Percentiles rank a stretch among this genome's conserved stretches.
Evolutionary conservation across 2,113 vertebrate genomes (phyloP).

Genomic region (Engraulis encrasicolus): DNA sequence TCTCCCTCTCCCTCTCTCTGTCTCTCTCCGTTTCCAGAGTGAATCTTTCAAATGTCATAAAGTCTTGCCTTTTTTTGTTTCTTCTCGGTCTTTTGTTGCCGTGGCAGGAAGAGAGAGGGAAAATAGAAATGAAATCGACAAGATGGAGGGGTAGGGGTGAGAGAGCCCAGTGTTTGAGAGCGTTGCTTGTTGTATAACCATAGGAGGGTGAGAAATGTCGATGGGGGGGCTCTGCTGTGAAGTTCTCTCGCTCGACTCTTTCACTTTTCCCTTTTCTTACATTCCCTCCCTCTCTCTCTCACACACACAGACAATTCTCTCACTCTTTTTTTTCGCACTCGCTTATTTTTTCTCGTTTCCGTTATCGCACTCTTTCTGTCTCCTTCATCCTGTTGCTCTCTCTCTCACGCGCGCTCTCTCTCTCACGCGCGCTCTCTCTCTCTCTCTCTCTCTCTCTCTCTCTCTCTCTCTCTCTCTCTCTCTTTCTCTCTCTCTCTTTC

Average conservation of each 20-base stretch:
- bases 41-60: not conserved
- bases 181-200: conserved; percentile 2
- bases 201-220: conserved; percentile 25
- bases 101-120: not conserved
- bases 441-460: not conserved
- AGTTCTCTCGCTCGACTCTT: conserved; percentile 28
- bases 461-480: not conserved
- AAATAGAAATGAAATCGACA: not conserved
- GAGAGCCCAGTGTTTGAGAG: not conserved
- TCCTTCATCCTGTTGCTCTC: not conserved
- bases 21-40: too few species aligned
- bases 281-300: not conserved
- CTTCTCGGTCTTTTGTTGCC: not conserved
- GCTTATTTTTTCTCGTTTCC: not conserved
- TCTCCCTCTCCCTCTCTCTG: not conserved
- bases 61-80: not conserved
- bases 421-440: not conserved
- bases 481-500: not conserved
- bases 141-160: not conserved
- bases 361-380: not conserved
- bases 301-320: too few species aligned
- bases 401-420: not conserved
- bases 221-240: conserved; percentile 36
- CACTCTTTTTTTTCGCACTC: not conserved
- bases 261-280: not conserved